Conservation (phyloP, 2,888 invertebrate species). For the Gandaritis pyraliata region DNA sequence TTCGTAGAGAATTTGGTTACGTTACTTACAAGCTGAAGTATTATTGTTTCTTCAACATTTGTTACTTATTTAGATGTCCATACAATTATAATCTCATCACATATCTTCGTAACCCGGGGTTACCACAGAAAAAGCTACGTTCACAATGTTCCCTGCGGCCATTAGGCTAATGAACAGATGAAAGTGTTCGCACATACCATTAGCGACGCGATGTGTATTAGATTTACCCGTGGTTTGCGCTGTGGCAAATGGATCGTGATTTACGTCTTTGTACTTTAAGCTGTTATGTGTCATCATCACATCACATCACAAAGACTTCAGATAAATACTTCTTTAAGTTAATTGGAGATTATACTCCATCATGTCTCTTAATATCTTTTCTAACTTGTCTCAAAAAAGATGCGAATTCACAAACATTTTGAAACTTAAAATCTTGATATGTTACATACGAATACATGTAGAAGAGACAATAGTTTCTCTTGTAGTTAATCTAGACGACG, state of each 20-base stretch:
- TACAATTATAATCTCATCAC: conserved; percentile 20
- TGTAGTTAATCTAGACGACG: no score
- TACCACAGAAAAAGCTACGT: conserved; percentile 37
- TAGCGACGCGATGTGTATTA: conserved; percentile 40
- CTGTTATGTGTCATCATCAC: conserved; percentile 14
- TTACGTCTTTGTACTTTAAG: conserved; percentile 27
- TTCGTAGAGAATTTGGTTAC: neutral
- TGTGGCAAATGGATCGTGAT: conserved; percentile 33
- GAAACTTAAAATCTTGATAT: no score
- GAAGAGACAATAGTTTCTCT: no score
- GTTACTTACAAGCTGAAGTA: no score
- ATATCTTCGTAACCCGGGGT: conserved; percentile 9
- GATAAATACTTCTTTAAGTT: neutral
- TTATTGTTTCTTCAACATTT: neutral
- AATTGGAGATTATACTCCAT: neutral
- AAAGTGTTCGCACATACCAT: conserved; percentile 41
- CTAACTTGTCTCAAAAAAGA: neutral
- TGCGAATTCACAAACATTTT: no score
- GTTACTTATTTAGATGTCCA: neutral
- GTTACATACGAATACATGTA: no score
- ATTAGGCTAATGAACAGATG: conserved; percentile 47
- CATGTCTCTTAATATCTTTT: neutral
- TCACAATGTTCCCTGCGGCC: conserved; percentile 37
- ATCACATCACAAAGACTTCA: conserved; percentile 2
- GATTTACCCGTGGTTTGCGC: conserved; percentile 35